These are phyloP conservation scores for Heliconius melpomene DNA, from an alignment of 1,140 invertebrate genomes.

Conservation along the genomic window DNA sequence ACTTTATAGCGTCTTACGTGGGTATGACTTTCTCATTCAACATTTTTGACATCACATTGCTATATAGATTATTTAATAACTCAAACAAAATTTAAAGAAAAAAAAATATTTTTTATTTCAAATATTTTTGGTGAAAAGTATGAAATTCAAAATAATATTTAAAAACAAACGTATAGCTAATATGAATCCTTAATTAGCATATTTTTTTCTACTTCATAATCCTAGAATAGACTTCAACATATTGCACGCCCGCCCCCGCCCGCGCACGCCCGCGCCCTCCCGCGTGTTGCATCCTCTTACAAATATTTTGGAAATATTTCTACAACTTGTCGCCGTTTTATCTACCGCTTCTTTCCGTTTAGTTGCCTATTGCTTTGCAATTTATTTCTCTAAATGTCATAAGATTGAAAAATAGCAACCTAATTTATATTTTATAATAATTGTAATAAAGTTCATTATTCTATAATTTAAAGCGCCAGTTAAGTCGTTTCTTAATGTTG, in stretches of 20 bases:
- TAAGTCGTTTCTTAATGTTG: conserved; percentile 30
- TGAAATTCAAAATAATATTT: too few relatives aligned
- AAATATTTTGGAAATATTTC: conserved; percentile 81
- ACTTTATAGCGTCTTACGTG: too few relatives aligned
- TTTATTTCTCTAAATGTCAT: conserved; percentile 18
- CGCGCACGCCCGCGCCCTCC: conserved; percentile 42
- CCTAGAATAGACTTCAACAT: conserved; percentile 23
- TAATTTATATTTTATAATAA: not conserved
- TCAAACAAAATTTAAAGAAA: too few relatives aligned
- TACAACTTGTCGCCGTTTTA: conserved; percentile 78
- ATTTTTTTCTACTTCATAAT: not conserved
- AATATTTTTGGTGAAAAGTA: too few relatives aligned
- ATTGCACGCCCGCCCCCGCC: conserved; percentile 39
- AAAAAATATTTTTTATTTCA: too few relatives aligned
- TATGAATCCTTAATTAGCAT: not conserved
- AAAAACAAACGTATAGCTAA: too few relatives aligned
- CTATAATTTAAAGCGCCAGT: not conserved
- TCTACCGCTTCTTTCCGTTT: conserved; percentile 79
- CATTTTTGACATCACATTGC: too few relatives aligned
- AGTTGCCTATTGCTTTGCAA: conserved; percentile 45
- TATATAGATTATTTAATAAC: too few relatives aligned
- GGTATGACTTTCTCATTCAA: too few relatives aligned
- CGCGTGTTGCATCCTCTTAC: conserved; percentile 64
- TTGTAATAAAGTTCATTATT: conserved; percentile 30
- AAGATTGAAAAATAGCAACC: not conserved